Conservation (phyloP, 2,113 vertebrate genomes). For the Cinclus mexicanus region DNA sequence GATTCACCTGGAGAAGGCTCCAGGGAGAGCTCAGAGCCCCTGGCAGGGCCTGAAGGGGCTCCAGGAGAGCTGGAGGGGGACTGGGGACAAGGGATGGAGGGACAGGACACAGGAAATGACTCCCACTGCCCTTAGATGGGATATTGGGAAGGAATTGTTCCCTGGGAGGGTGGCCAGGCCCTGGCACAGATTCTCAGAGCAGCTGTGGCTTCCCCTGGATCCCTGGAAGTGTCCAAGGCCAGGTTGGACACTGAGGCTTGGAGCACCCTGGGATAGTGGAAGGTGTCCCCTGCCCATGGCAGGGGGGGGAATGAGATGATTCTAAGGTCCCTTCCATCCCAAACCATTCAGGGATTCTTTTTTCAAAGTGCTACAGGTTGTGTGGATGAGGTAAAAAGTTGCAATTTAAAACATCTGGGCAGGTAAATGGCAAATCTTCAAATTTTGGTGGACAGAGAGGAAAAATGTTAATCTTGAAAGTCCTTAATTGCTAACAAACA, state of each 20-base stretch:
- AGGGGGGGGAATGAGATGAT: background rate
- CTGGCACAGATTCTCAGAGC: background rate
- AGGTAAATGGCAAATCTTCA: background rate
- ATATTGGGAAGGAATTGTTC: accelerated
- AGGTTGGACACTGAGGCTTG: accelerated
- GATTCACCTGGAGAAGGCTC: accelerated
- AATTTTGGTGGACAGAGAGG: background rate
- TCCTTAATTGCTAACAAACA: background rate
- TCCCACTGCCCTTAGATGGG: accelerated
- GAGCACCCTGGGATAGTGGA: accelerated
- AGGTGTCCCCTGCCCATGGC: background rate
- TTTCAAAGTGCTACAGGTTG: background rate
- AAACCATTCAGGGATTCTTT: background rate
- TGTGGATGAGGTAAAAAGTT: background rate
- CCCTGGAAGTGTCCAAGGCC: background rate
- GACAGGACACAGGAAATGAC: background rate
- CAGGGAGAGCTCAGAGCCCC: background rate
- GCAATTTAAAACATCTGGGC: background rate
- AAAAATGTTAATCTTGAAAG: accelerated
- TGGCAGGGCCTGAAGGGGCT: accelerated
- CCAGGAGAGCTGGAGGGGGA: background rate
- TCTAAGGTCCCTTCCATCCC: background rate
- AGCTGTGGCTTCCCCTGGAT: background rate
- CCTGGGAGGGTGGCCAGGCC: accelerated
- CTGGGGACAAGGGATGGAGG: background rate